Percentiles rank a stretch among this genome's conserved stretches.
These are phyloP conservation scores for Sphaerophoria rueppellii DNA, from an alignment of 2,888 invertebrate species.

Conservation along the genomic window DNA sequence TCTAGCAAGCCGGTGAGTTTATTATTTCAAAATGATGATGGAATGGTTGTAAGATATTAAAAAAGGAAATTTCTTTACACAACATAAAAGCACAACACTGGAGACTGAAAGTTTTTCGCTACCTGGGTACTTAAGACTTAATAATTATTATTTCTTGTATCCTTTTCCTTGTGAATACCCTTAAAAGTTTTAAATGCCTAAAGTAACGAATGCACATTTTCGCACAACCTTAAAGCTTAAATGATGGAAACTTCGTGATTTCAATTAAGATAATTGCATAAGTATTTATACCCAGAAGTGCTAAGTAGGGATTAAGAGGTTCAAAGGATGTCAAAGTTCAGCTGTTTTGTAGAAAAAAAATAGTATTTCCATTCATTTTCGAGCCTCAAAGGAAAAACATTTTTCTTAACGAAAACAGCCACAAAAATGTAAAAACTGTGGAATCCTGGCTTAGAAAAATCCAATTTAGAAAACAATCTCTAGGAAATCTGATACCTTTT, in stretches of 20 bases:
- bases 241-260: neutral
- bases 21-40: neutral
- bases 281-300: neutral
- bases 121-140: neutral
- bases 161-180: neutral
- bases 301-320: too few species aligned
- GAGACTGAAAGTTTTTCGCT: slow-evolving; percentile 13
- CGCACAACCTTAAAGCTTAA: neutral
- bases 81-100: slow-evolving; percentile 19
- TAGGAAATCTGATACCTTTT: too few species aligned
- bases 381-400: too few species aligned
- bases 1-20: slow-evolving; percentile 23
- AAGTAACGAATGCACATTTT: neutral
- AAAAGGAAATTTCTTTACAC: slow-evolving; percentile 47
- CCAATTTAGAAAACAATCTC: too few species aligned
- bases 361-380: too few species aligned
- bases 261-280: neutral
- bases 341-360: too few species aligned
- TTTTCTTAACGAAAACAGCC: too few species aligned
- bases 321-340: too few species aligned
- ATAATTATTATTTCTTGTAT: neutral
- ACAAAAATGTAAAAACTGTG: too few species aligned
- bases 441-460: too few species aligned
- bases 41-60: slow-evolving; percentile 58
- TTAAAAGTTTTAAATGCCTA: neutral